Evolutionary conservation across 2,888 invertebrate genomes (phyloP).

Genomic region (Meghimatium bilineatum): DNA sequence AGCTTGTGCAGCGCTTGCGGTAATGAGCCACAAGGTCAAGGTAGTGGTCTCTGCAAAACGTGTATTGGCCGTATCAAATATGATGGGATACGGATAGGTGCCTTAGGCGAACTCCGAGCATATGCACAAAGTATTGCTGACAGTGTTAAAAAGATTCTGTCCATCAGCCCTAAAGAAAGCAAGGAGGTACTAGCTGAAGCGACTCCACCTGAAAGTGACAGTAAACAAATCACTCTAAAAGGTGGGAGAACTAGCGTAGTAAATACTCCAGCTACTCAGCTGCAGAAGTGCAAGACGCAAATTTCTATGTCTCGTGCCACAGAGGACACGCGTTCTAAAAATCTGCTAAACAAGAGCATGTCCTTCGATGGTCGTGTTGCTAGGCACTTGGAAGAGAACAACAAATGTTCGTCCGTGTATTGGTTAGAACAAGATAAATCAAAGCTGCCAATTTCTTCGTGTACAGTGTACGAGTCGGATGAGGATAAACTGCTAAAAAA

Average conservation of each 20-base stretch:
- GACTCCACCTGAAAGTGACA: neutral
- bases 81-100: conserved; percentile 2
- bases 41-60: conserved; percentile 23
- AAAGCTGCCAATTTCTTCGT: neutral
- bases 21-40: neutral
- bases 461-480: neutral
- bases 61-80: conserved; percentile 21
- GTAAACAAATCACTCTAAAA: neutral
- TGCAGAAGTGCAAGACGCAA: conserved; percentile 24
- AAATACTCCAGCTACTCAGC: neutral
- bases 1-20: conserved; percentile 26
- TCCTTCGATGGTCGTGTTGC: conserved; percentile 2
- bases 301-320: neutral
- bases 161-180: neutral
- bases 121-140: conserved; percentile 36
- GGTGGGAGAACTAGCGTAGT: neutral
- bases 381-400: neutral
- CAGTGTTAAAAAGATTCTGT: conserved; percentile 38
- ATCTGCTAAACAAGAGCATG: conserved; percentile 8
- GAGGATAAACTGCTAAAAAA: neutral
- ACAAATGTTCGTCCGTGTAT: neutral
- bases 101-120: conserved; percentile 18
- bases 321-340: neutral
- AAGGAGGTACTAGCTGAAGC: neutral
- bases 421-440: neutral